Evolutionary conservation across 2,888 invertebrate species (phyloP).

Genomic region (Amblyteles armatorius): DNA sequence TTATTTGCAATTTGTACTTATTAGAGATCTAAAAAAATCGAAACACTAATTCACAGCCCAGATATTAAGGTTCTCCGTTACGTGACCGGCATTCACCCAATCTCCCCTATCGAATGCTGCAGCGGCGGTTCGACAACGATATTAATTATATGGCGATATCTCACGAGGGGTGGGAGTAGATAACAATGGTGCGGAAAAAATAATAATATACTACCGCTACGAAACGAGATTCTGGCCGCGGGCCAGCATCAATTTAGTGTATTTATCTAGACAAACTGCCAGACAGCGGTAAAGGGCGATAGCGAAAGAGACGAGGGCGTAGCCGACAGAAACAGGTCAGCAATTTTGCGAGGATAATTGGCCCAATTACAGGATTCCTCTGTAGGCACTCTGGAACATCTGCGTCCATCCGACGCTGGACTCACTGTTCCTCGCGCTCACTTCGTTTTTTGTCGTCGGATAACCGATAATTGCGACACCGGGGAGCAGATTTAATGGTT

Average conservation of each 20-base stretch:
- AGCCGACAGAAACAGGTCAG: slow-evolving; percentile 54
- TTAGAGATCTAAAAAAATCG: neutral
- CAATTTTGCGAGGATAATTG: slow-evolving; percentile 56
- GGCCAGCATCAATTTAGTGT: slow-evolving; percentile 51
- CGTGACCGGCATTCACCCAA: neutral
- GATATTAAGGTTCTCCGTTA: neutral
- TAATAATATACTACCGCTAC: slow-evolving; percentile 28
- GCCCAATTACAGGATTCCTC: slow-evolving; percentile 51
- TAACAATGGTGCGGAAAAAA: neutral
- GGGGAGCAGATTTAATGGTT: slow-evolving; percentile 35
- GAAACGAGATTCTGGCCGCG: slow-evolving; percentile 60
- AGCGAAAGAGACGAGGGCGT: slow-evolving; percentile 2
- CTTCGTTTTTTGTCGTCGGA: slow-evolving; percentile 12
- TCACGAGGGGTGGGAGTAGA: neutral
- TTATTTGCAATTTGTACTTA: neutral
- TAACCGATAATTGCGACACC: slow-evolving; percentile 34
- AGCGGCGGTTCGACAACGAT: neutral
- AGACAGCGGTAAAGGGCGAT: neutral
- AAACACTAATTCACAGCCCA: neutral
- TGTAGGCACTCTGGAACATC: slow-evolving; percentile 8
- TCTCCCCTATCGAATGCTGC: neutral
- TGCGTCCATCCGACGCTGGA: slow-evolving; percentile 5
- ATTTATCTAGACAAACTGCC: slow-evolving; percentile 35
- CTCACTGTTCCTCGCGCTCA: neutral
- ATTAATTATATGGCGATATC: slow-evolving; percentile 14